phyloP scores from a whole-genome alignment of 2,113 vertebrate genomes.

The Trematocara variabile region DNA sequence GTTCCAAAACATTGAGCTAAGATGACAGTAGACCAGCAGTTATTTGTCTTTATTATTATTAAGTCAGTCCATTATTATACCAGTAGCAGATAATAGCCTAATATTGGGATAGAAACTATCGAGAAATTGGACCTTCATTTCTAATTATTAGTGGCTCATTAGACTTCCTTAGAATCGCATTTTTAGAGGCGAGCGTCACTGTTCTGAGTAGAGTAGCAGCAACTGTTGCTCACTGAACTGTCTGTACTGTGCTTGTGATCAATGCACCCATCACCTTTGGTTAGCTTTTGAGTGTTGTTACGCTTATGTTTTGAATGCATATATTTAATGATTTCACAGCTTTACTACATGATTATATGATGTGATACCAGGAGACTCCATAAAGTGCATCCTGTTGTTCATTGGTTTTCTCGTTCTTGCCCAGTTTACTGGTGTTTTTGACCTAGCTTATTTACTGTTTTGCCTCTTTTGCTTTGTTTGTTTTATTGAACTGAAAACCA shows the following conservation, averaged over 20 bases:
- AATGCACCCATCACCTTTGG: background rate
- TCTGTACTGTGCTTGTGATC: background rate
- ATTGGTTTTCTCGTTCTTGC: background rate
- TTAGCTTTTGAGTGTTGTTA: background rate
- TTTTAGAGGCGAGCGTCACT: background rate
- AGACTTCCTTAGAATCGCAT: background rate
- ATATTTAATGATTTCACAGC: background rate
- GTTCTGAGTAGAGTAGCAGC: background rate
- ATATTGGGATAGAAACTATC: background rate
- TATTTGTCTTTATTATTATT: background rate
- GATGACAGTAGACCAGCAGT: background rate
- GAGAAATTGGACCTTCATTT: background rate
- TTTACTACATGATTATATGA: background rate
- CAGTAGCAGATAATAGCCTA: background rate
- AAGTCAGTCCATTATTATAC: background rate
- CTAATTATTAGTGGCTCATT: background rate
- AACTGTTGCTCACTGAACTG: background rate
- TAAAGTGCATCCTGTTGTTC: background rate
- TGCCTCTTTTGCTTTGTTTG: background rate
- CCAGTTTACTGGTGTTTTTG: background rate
- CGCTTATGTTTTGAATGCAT: background rate
- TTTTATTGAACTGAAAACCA: background rate
- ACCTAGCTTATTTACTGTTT: background rate
- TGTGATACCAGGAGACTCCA: background rate
- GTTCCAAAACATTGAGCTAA: background rate